phyloP scores from a whole-genome alignment of 1,140 invertebrate species.

The Drosophila auraria region DNA sequence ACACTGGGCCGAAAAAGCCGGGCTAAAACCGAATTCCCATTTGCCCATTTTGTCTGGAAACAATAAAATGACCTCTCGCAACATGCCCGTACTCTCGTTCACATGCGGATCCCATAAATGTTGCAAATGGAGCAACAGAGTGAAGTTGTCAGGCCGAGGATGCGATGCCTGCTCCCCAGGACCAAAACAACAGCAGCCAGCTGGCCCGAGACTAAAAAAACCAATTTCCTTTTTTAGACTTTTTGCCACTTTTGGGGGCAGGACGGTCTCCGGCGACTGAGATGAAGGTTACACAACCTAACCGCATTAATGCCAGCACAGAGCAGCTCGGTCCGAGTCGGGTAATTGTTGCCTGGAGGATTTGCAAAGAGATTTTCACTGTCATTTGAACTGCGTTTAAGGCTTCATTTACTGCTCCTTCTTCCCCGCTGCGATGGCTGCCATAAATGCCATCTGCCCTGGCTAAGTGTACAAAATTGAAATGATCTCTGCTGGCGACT shows the following conservation, averaged over 20 bases:
- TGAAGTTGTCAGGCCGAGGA: constrained; percentile 64
- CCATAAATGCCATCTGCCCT: constrained; percentile 24
- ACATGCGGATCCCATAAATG: constrained; percentile 64
- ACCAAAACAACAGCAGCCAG: constrained; percentile 35
- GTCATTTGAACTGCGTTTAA: constrained; percentile 61
- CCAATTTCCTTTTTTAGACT: constrained; percentile 49
- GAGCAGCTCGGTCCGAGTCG: constrained; percentile 8
- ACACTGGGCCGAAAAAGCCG: constrained; percentile 28
- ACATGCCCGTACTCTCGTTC: constrained; percentile 16
- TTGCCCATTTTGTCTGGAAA: constrained; percentile 78
- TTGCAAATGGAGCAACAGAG: constrained; percentile 77
- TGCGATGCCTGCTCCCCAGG: constrained; percentile 25
- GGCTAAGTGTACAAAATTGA: constrained; percentile 33
- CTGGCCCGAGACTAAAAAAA: constrained; percentile 34
- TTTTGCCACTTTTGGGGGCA: constrained; percentile 53
- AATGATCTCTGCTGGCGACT: constrained; percentile 19
- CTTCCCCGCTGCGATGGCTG: constrained; percentile 13
- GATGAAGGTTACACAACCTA: constrained; percentile 60
- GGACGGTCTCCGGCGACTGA: constrained; percentile 42
- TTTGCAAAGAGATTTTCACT: constrained; percentile 68
- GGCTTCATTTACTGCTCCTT: constrained; percentile 39
- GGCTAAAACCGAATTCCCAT: constrained; percentile 71
- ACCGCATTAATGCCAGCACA: constrained; percentile 66
- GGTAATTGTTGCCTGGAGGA: constrained; percentile 68
- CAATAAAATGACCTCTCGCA: constrained; percentile 72